These are phyloP conservation scores for Enteromius argenteus DNA, from an alignment of 2,797 vertebrate species.

Conservation along the genomic window DNA sequence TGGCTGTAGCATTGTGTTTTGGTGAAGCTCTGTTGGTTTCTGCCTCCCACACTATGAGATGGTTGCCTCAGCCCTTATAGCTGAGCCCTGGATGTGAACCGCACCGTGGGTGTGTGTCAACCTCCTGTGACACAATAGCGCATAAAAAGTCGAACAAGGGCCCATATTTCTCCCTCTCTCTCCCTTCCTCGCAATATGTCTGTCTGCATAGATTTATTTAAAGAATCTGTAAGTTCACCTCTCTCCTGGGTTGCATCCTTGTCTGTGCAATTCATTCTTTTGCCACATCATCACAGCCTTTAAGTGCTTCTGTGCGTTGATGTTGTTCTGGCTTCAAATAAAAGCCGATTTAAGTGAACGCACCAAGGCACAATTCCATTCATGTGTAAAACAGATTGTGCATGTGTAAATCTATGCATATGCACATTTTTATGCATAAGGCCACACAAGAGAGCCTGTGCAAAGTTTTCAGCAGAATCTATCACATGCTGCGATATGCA, in stretches of 20 bases:
- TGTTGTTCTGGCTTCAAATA: not conserved
- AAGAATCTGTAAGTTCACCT: slow-evolving; percentile 29
- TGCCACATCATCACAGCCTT: not conserved
- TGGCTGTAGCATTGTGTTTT: slow-evolving; percentile 51
- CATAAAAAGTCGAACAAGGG: slow-evolving; percentile 16
- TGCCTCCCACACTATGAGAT: slow-evolving; percentile 33
- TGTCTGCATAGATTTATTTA: slow-evolving; percentile 37
- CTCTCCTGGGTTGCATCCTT: slow-evolving; percentile 30
- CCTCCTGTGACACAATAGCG: slow-evolving; percentile 40
- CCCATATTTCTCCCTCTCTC: slow-evolving; percentile 21
- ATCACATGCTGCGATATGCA: slow-evolving; percentile 33
- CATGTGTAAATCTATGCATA: not conserved
- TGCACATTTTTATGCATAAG: slow-evolving; percentile 23
- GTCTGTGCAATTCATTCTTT: slow-evolving; percentile 15
- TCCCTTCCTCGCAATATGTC: not conserved
- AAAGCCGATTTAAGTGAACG: slow-evolving; percentile 6
- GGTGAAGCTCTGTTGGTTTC: slow-evolving; percentile 29
- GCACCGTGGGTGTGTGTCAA: slow-evolving; percentile 49
- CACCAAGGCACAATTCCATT: slow-evolving; percentile 5
- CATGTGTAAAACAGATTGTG: slow-evolving; percentile 6
- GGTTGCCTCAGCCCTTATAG: slow-evolving; percentile 10
- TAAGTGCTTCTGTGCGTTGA: not conserved
- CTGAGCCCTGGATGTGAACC: slow-evolving; percentile 9
- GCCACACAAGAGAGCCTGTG: slow-evolving; percentile 12
- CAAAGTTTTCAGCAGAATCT: slow-evolving; percentile 1